A percentile compares a stretch with the other conserved stretches of the same genome.
These are phyloP conservation scores for Characodon lateralis DNA, from an alignment of 2,797 vertebrate genomes.

Conservation along the genomic window DNA sequence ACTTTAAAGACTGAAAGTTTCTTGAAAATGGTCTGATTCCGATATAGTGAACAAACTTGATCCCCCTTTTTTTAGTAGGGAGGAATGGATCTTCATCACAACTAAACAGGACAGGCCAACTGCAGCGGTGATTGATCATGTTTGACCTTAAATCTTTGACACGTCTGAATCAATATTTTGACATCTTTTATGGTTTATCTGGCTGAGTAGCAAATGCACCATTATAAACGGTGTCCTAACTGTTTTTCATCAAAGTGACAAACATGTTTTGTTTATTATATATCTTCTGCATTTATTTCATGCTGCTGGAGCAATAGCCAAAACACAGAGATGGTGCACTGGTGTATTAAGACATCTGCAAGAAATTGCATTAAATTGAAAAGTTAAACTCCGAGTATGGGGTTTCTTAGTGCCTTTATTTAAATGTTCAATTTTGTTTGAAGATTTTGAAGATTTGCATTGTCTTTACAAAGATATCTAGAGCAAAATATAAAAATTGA, in stretches of 20 bases:
- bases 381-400: background rate
- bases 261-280: background rate
- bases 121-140: background rate
- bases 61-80: background rate
- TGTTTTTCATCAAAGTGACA: conserved; percentile 10
- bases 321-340: background rate
- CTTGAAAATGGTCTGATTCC: background rate
- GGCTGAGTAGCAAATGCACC: no score
- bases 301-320: background rate
- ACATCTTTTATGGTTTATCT: background rate
- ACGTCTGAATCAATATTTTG: background rate
- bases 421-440: background rate
- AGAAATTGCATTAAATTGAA: background rate
- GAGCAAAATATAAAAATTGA: background rate
- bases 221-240: background rate
- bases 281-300: background rate
- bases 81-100: background rate
- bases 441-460: background rate
- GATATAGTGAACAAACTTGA: background rate
- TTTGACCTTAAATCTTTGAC: conserved; percentile 3
- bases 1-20: background rate
- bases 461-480: background rate
- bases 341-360: background rate
- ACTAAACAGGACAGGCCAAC: background rate
- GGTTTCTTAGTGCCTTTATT: background rate